Evolutionary conservation across 2,888 invertebrate genomes (phyloP), one percentile per base, ranked within the genome.

Genomic region (Drosophila pseudotakahashii): DNA sequence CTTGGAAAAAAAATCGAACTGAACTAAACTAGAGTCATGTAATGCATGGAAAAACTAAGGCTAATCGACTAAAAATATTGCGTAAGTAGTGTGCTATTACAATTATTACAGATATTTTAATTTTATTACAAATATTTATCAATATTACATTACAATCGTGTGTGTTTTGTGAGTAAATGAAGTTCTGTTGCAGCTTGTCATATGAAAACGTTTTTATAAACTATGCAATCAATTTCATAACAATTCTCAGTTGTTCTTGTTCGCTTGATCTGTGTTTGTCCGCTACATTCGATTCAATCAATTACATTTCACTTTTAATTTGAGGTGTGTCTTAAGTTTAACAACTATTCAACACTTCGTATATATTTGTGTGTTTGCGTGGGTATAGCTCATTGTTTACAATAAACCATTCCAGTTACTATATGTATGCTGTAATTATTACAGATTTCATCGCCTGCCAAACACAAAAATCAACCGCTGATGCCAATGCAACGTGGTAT

Each of bases 281-380:
- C 16, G 48, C 16, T 32, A 34, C 7, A n/a, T 53, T 37, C 30
- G 36, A 47, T 57, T 23, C 32, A 45, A 47, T 57, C 50, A 36
- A 37, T 41, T 55, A 14, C n/a, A 19, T n/a, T 44, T 26, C 47
- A n/a, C 13, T 23, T 53, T 37, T 34, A 16, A 19, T 53, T 37
- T 34, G 23, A 19, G 74, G 34, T 39, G 48, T 73, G 52, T 69
- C 62, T 55, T 69, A 53, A 54, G 66, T 55, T 68, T 88, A 89
- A 88, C 82, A 88, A 89, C 89, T 84, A 84, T 87, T 78, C 81
- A 83, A 83, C 83, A 89, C 77, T 87, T 77, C 71, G 84, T 89
- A 84, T 87, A 66, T 71, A 47, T 67, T 58, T 59, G 52, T 59
- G 61, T 48, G 50, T 63, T 51, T 34, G 19, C 39, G 10, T 66